Evolutionary conservation across 1,140 invertebrate species (phyloP).

Genomic region (Mizuhopecten yessoensis): DNA sequence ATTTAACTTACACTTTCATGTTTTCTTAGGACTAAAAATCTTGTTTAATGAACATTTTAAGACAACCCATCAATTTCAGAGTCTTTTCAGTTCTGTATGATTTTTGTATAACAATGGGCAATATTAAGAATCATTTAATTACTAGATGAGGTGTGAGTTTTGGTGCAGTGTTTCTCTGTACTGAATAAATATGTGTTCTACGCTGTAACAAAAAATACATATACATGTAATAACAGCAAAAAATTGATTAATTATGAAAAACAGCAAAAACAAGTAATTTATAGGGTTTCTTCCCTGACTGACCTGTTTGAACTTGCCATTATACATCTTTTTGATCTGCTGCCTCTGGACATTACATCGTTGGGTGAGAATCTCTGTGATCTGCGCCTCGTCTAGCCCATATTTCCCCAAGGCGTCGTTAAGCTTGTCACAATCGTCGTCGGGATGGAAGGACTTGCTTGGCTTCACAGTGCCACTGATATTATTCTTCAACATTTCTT

Average conservation of each 20-base stretch:
- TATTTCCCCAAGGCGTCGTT: conserved; percentile 78
- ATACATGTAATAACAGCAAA: no score
- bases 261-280: no score
- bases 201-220: no score
- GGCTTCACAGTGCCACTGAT: conserved; percentile 70
- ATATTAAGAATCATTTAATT: no score
- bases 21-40: no score
- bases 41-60: no score
- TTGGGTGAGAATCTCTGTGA: conserved; percentile 80
- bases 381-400: conserved; percentile 69
- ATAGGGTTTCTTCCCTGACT: conserved; percentile 63
- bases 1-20: no score
- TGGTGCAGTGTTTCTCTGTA: neutral
- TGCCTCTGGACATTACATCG: conserved; percentile 82
- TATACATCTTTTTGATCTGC: conserved; percentile 81
- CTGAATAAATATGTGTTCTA: neutral
- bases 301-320: conserved; percentile 81
- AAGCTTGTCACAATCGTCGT: conserved; percentile 75
- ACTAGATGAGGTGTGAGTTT: neutral
- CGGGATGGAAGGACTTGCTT: conserved; percentile 75
- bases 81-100: no score
- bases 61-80: no score
- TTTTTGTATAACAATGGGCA: no score
- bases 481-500: conserved; percentile 79
- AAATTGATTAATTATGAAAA: no score